Conservation (phyloP, 2,113 vertebrate species). For the Actenoides hombroni region DNA sequence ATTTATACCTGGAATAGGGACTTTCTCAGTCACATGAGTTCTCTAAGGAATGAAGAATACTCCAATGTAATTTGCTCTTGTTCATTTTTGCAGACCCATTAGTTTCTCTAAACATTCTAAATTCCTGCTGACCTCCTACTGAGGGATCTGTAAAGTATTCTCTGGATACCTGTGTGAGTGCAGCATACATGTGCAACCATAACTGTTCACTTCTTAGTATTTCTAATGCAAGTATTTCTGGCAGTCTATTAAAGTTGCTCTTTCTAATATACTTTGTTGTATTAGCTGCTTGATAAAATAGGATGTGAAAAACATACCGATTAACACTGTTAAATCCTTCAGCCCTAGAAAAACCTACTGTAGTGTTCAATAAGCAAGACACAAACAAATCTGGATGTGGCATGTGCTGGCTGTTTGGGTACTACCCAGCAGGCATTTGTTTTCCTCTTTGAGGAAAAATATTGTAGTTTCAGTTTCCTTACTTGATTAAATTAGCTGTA, state of each 20-base stretch:
- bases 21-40: not conserved
- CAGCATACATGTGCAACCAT: not conserved
- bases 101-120: not conserved
- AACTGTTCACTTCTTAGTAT: not conserved
- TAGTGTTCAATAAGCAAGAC: not conserved
- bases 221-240: not conserved
- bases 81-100: not conserved
- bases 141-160: not conserved
- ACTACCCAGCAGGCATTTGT: not conserved
- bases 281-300: constrained; percentile 3
- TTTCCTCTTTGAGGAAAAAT: not conserved
- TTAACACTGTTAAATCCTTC: not conserved
- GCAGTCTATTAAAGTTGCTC: not conserved
- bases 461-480: not conserved
- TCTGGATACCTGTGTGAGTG: not conserved
- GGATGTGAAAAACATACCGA: not conserved
- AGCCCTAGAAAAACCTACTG: not conserved
- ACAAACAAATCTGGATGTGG: not conserved
- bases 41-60: not conserved
- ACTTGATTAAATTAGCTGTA: not conserved
- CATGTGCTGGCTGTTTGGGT: not conserved
- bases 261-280: not conserved
- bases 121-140: not conserved
- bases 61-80: not conserved
- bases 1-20: not conserved